A percentile compares a stretch with the other conserved stretches of the same genome.
Evolutionary conservation across 2,888 invertebrate species (phyloP).

Genomic region (Archaeoteleia sp.): DNA sequence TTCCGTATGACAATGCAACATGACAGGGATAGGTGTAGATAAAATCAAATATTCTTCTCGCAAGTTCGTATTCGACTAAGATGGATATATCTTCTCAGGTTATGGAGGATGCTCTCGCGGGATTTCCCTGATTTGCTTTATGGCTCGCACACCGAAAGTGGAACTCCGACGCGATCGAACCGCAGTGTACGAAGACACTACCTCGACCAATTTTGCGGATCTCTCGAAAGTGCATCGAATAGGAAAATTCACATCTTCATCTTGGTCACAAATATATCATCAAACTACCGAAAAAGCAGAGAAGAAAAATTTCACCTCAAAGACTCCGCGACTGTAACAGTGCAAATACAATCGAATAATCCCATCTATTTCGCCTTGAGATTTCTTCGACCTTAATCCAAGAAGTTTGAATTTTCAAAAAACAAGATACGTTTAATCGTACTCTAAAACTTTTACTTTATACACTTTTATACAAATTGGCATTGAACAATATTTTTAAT

Average conservation of each 20-base stretch:
- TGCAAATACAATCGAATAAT: constrained; percentile 17
- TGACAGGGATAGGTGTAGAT: constrained; percentile 12
- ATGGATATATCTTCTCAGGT: constrained; percentile 34
- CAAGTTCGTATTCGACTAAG: constrained; percentile 36
- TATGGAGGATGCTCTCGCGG: constrained; percentile 23
- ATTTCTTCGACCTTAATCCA: neutral
- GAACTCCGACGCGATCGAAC: constrained; percentile 30
- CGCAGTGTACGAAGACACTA: constrained; percentile 19
- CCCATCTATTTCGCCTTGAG: neutral
- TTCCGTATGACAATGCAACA: neutral
- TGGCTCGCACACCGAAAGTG: constrained; percentile 20
- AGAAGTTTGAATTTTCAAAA: too few species aligned
- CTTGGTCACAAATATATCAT: constrained; percentile 17
- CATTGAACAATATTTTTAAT: too few species aligned
- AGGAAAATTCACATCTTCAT: constrained; percentile 19
- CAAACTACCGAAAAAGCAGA: constrained; percentile 1
- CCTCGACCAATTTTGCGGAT: constrained; percentile 20
- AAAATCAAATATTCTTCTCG: constrained; percentile 32
- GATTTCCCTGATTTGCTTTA: constrained; percentile 45
- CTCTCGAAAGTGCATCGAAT: constrained; percentile 15
- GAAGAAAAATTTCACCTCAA: constrained; percentile 4
- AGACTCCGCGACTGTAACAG: constrained; percentile 8
- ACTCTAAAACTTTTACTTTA: too few species aligned
- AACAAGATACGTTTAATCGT: too few species aligned
- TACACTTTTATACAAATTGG: too few species aligned